Conservation (phyloP, 2,888 invertebrate species). For the Spodoptera littoralis region DNA sequence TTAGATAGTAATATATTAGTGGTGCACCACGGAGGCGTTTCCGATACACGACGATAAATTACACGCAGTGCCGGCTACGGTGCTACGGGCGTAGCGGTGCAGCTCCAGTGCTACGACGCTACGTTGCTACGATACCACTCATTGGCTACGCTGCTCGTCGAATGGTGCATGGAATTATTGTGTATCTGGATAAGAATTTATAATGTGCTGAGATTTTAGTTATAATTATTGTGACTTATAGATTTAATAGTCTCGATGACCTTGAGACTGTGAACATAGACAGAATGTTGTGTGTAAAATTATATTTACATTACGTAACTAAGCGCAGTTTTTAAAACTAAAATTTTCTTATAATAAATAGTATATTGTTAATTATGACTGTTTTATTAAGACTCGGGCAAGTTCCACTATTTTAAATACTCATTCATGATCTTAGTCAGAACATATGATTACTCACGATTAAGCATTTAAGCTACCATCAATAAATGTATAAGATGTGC, state of each 20-base stretch:
- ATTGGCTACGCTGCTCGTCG: slow-evolving; percentile 34
- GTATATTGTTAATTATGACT: too few relatives aligned
- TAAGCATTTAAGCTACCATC: not conserved
- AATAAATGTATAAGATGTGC: slow-evolving; percentile 9
- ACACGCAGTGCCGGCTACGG: slow-evolving; percentile 59
- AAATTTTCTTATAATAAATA: too few relatives aligned
- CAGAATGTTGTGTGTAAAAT: too few relatives aligned
- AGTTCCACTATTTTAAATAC: too few relatives aligned
- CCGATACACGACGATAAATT: slow-evolving; percentile 80
- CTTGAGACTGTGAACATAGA: too few relatives aligned
- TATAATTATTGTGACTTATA: too few relatives aligned
- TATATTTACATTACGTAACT: not conserved
- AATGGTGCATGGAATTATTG: slow-evolving; percentile 11
- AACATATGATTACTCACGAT: too few relatives aligned
- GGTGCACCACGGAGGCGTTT: slow-evolving; percentile 71
- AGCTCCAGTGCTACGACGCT: slow-evolving; percentile 42
- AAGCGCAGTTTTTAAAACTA: too few relatives aligned
- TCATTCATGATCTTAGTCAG: too few relatives aligned
- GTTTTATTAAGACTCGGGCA: too few relatives aligned
- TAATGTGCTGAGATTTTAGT: not conserved
- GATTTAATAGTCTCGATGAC: too few relatives aligned
- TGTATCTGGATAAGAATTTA: slow-evolving; percentile 21
- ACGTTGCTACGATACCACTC: slow-evolving; percentile 44
- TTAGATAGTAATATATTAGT: slow-evolving; percentile 67
- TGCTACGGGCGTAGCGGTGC: slow-evolving; percentile 53